Percentiles rank a stretch among this genome's conserved stretches.
phyloP scores from a whole-genome alignment of 23 tunicate genomes.

The Phallusia fumigata region DNA sequence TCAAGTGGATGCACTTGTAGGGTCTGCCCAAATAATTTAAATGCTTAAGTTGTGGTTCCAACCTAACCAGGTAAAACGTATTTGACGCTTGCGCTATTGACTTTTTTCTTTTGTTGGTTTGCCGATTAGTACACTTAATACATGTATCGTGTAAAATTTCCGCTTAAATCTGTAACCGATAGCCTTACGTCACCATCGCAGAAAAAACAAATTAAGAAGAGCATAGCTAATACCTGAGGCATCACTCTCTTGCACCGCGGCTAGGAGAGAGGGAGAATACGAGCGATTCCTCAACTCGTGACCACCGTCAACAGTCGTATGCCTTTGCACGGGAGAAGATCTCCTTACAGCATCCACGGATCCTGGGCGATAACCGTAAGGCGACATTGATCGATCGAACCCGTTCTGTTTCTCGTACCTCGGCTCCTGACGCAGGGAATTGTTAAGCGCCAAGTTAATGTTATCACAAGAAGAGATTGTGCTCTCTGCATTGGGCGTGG shows the following conservation, averaged over 20 bases:
- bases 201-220: no score
- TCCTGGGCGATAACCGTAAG: neutral
- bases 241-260: neutral
- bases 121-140: neutral
- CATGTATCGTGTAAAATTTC: neutral
- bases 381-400: neutral
- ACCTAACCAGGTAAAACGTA: no score
- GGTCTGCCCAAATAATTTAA: no score
- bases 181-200: no score
- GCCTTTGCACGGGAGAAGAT: neutral
- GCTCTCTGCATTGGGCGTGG: neutral
- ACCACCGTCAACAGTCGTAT: neutral
- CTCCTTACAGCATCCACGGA: neutral
- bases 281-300: neutral
- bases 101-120: no score
- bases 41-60: no score
- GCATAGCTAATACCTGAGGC: no score
- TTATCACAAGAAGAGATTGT: constrained; percentile 8
- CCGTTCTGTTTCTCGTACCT: neutral
- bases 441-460: constrained; percentile 25
- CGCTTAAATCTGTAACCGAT: no score
- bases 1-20: no score
- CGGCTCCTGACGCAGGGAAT: constrained; percentile 7
- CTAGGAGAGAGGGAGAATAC: neutral
- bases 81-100: no score